Evolutionary conservation across 2,797 vertebrate species (phyloP).

Genomic region (Sebastes goodei): DNA sequence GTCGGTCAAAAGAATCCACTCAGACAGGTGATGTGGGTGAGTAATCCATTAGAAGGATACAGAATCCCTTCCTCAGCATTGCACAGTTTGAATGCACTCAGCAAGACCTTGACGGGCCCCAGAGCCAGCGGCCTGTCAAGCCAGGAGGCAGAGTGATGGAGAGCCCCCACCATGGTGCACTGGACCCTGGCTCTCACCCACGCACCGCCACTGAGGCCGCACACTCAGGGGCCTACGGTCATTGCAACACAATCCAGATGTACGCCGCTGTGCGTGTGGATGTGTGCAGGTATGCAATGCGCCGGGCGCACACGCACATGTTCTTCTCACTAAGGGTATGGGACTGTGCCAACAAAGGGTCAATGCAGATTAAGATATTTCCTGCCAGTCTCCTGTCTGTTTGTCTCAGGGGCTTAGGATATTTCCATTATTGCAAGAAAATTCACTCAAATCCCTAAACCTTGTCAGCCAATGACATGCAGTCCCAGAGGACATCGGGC

Average conservation of each 20-base stretch:
- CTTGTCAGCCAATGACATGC: conserved; percentile 76
- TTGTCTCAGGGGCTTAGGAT: conserved; percentile 70
- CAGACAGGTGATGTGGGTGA: conserved; percentile 84
- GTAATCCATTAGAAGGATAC: conserved; percentile 85
- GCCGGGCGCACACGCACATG: conserved; percentile 31
- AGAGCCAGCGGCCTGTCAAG: conserved; percentile 83
- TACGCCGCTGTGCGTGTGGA: conserved; percentile 46
- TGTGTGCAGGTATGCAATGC: conserved; percentile 51
- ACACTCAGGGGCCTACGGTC: conserved; percentile 72
- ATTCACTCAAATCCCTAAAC: conserved; percentile 77
- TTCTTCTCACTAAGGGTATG: conserved; percentile 63
- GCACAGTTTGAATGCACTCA: conserved; percentile 76
- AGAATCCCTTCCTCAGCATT: conserved; percentile 81
- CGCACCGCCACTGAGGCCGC: conserved; percentile 74
- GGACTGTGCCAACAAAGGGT: conserved; percentile 67
- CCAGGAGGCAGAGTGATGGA: conserved; percentile 84
- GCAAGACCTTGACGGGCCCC: conserved; percentile 78
- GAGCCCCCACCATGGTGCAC: conserved; percentile 82
- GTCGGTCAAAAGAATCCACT: conserved; percentile 80
- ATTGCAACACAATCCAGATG: conserved; percentile 84
- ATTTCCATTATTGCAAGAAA: conserved; percentile 77
- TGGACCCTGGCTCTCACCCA: conserved; percentile 81
- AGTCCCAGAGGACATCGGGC: conserved; percentile 63
- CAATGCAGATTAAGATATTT: conserved; percentile 82
- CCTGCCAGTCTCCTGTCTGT: conserved; percentile 74